These are phyloP conservation scores for Oncopeltus fasciatus DNA, from an alignment of 1,140 invertebrate genomes.

Conservation along the genomic window DNA sequence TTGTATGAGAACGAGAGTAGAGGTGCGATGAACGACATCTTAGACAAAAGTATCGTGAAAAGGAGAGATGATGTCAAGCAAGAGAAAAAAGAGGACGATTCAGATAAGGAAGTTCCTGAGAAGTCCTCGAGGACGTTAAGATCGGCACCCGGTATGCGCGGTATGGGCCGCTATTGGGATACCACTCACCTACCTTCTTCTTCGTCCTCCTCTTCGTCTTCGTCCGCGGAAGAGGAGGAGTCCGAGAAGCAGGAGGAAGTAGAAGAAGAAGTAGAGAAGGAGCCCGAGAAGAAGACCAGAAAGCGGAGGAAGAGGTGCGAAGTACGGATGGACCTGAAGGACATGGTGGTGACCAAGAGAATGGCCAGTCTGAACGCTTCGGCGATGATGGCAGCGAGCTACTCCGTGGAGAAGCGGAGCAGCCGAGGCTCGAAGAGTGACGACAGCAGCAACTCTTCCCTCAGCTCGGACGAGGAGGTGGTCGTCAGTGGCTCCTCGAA, in stretches of 20 bases:
- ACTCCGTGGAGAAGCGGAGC: slow-evolving; percentile 47
- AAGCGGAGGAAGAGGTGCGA: slow-evolving; percentile 42
- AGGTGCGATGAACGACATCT: slow-evolving; percentile 21
- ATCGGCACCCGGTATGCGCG: slow-evolving; percentile 54
- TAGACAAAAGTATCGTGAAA: slow-evolving; percentile 9
- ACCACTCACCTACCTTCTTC: slow-evolving; percentile 39
- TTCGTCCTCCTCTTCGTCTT: no score
- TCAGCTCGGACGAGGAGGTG: slow-evolving; percentile 20
- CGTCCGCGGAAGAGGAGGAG: slow-evolving; percentile 29
- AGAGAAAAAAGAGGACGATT: neutral
- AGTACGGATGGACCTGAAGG: slow-evolving; percentile 67
- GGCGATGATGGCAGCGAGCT: slow-evolving; percentile 80
- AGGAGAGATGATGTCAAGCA: neutral
- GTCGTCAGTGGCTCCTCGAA: slow-evolving; percentile 27
- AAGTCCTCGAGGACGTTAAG: slow-evolving; percentile 41
- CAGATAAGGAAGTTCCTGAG: slow-evolving; percentile 18
- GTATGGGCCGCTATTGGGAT: slow-evolving; percentile 69
- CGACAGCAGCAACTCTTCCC: slow-evolving; percentile 11
- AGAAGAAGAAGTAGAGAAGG: slow-evolving; percentile 14
- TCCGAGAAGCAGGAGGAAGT: slow-evolving; percentile 24
- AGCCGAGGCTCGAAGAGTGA: slow-evolving; percentile 13
- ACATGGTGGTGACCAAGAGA: slow-evolving; percentile 74
- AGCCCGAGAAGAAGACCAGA: slow-evolving; percentile 28
- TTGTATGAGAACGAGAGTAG: slow-evolving; percentile 73
- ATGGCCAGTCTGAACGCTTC: slow-evolving; percentile 88